Evolutionary conservation across 2,113 vertebrate genomes (phyloP).

Genomic region (Leucopsar rothschildi): DNA sequence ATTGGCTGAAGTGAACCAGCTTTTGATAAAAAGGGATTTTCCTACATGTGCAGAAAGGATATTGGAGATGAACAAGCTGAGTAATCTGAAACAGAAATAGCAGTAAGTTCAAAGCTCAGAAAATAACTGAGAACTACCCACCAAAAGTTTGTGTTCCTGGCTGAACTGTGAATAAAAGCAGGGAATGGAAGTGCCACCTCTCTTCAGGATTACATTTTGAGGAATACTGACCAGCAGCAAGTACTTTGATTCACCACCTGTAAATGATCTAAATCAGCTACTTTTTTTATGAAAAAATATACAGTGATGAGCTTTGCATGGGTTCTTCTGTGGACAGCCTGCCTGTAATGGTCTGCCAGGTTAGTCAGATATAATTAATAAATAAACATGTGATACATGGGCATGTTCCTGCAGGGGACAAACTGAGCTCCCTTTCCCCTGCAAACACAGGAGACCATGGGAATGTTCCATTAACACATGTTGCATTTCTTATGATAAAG

Average conservation of each 20-base stretch:
- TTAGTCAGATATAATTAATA: background rate
- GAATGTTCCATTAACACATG: too few species aligned
- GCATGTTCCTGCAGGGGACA: background rate
- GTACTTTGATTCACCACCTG: background rate
- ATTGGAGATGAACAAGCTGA: background rate
- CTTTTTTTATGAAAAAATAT: fast-evolving
- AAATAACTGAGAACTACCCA: background rate
- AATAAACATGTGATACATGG: background rate
- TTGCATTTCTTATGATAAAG: background rate
- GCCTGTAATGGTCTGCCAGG: too few species aligned
- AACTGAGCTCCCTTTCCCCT: background rate
- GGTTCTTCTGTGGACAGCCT: background rate
- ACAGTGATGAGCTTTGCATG: background rate
- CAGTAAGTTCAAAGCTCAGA: background rate
- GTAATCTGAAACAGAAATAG: conserved; percentile 37
- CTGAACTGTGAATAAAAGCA: background rate
- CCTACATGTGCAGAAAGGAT: conserved; percentile 14
- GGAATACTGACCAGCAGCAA: background rate
- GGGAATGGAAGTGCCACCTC: background rate
- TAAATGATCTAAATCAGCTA: background rate
- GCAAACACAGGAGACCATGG: background rate
- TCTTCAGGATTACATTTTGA: background rate
- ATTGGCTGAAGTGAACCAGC: background rate
- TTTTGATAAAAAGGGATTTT: conserved; percentile 41
- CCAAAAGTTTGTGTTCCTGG: background rate